Evolutionary conservation across 1,140 invertebrate species (phyloP).

Genomic region (Delia radicum): DNA sequence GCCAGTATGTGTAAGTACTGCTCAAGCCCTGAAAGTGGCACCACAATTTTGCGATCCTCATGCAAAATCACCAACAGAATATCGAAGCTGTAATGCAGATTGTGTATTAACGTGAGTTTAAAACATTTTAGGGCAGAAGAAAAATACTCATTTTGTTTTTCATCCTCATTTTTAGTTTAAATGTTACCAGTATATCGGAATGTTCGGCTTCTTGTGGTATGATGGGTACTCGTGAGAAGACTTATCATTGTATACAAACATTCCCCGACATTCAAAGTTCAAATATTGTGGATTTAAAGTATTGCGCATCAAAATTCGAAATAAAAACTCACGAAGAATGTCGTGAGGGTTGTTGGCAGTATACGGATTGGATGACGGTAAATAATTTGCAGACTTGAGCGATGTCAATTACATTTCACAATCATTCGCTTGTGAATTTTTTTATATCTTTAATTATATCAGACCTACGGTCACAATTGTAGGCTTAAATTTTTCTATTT

Average conservation of each 20-base stretch:
- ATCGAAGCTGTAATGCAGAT: slow-evolving; percentile 60
- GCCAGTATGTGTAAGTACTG: slow-evolving; percentile 46
- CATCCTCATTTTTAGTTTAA: slow-evolving; percentile 34
- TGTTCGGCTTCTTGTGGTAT: slow-evolving; percentile 72
- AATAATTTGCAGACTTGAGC: too few species aligned
- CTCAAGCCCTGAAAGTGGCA: slow-evolving; percentile 55
- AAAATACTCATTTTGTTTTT: not conserved
- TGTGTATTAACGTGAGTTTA: slow-evolving; percentile 61
- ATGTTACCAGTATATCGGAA: slow-evolving; percentile 58
- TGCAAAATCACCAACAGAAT: slow-evolving; percentile 57
- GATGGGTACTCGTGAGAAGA: slow-evolving; percentile 60
- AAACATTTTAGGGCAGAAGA: not conserved
- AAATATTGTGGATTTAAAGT: slow-evolving; percentile 55
- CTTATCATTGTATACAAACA: slow-evolving; percentile 57
- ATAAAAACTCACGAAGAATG: slow-evolving; percentile 63
- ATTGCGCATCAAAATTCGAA: slow-evolving; percentile 58
- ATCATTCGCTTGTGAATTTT: too few species aligned
- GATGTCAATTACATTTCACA: too few species aligned
- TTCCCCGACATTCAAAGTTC: slow-evolving; percentile 42
- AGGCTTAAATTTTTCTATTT: too few species aligned
- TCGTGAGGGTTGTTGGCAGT: slow-evolving; percentile 73
- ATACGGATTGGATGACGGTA: slow-evolving; percentile 68
- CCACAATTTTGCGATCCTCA: slow-evolving; percentile 58
- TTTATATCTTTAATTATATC: too few species aligned
- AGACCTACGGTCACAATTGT: too few species aligned